A percentile compares a stretch with the other conserved stretches of the same genome.
Evolutionary conservation across 1,140 invertebrate species (phyloP).

Genomic region (Lasioglossum baleicum): DNA sequence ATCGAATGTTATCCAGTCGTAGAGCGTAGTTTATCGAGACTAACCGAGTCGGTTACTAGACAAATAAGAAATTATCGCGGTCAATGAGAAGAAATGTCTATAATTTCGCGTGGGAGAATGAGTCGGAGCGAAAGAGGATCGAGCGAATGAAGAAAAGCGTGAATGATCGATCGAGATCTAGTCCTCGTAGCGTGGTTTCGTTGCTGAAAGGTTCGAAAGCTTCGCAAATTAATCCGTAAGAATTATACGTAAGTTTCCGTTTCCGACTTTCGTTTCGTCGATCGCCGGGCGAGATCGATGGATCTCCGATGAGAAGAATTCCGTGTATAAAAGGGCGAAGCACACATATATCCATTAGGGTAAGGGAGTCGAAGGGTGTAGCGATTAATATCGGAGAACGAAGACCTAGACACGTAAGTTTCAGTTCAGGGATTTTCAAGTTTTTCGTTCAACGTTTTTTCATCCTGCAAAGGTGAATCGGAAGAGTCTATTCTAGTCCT

Average conservation of each 20-base stretch:
- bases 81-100: background rate
- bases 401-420: constrained; percentile 51
- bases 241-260: constrained; percentile 46
- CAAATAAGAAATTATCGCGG: constrained; percentile 16
- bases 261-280: constrained; percentile 15
- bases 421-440: constrained; percentile 50
- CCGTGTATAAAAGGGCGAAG: background rate
- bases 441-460: constrained; percentile 55
- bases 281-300: background rate
- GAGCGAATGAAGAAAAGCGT: background rate
- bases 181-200: constrained; percentile 17
- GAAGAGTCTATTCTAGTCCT: constrained; percentile 67
- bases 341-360: constrained; percentile 17
- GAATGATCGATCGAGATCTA: background rate
- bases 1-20: constrained; percentile 66
- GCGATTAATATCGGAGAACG: constrained; percentile 11
- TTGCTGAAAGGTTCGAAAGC: background rate
- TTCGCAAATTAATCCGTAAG: constrained; percentile 3
- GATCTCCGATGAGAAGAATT: background rate
- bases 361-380: background rate
- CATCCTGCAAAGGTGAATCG: constrained; percentile 51
- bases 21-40: constrained; percentile 37
- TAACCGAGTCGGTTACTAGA: constrained; percentile 33
- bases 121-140: background rate
- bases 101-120: background rate